Evolutionary conservation across 2,113 vertebrate species (phyloP), one percentile per base, ranked within the genome.

Genomic region (Melozone crissalis): DNA sequence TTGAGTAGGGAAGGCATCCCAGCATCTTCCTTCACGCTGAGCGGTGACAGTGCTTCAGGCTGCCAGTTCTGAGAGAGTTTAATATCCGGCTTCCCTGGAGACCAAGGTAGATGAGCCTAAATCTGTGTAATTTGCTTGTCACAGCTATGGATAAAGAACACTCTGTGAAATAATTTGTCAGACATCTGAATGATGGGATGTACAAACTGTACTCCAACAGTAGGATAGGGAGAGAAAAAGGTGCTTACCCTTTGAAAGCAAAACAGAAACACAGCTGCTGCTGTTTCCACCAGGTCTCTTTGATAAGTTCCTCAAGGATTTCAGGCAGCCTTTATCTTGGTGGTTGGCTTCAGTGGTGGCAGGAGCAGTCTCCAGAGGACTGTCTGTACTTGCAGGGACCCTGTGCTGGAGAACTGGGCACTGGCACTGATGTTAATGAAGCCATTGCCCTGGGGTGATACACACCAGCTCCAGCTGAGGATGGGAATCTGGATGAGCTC

Each of bases 71-170:
- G 72, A 94, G 83, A 72, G 69, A 67, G 31, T 78, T 84, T 78
- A 87, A 84, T 87, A 91, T 69, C 49, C 31, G 28, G 39, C 1
- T 0, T 91, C 87, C 61, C 84, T 89, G 54, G 94, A 91, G 77
- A 84, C 65, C 61, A 35, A 82, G 80, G 86, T 43, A 90, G 91
- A 87, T 87, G 69, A 93, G 65, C 83, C 93, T 92, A 89, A 94
- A 93, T 94, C 52, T 51, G 57, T 63, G 35, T 77, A 84, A 97
- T 96, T 96, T 93, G 52, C 93, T 84, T 92, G 94, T 93, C 93
- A 86, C 76, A 89, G 86, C 93, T 94, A 8, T 10, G 68, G 65
- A 57, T 90, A n/a, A 74, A 74, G 93, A 87, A 72, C 59, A 10
- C 22, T 35, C 22, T 35, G 30, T 89, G 59, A 94, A 93, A 35